These are phyloP conservation scores for Bubo scandiacus DNA, from an alignment of 2,113 vertebrate species.

Conservation along the genomic window DNA sequence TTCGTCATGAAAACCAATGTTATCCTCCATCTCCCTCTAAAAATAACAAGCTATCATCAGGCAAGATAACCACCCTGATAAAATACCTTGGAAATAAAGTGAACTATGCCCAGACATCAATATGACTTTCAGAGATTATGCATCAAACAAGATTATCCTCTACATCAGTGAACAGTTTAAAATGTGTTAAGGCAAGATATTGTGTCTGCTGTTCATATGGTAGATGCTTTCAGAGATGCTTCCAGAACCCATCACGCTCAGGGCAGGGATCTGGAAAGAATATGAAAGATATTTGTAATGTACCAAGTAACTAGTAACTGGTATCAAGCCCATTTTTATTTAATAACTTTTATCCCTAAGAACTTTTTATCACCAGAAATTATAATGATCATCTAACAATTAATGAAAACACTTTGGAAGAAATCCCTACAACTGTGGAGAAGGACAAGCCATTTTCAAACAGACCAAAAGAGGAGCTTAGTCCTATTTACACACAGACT, in stretches of 20 bases:
- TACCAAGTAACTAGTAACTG: neutral
- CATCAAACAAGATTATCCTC: neutral
- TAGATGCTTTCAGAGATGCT: neutral
- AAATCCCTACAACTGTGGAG: neutral
- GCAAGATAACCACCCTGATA: conserved; percentile 27
- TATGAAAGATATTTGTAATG: neutral
- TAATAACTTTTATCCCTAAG: neutral
- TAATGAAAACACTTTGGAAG: neutral
- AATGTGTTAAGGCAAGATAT: conserved; percentile 21
- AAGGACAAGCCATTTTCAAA: neutral
- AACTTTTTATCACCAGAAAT: neutral
- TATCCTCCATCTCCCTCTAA: conserved; percentile 32
- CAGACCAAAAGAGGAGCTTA: neutral
- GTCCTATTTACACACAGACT: neutral
- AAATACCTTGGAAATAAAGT: conserved; percentile 22
- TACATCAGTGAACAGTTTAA: neutral
- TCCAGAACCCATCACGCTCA: neutral
- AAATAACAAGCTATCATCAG: conserved; percentile 28
- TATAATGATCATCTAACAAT: neutral
- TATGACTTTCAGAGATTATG: conserved; percentile 27
- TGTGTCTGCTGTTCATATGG: neutral
- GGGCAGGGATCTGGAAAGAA: neutral
- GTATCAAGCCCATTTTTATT: neutral
- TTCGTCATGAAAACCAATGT: neutral
- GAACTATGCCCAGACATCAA: conserved; percentile 27